phyloP scores from a whole-genome alignment of 2,797 vertebrate species.

The Galagoides demidoff region DNA sequence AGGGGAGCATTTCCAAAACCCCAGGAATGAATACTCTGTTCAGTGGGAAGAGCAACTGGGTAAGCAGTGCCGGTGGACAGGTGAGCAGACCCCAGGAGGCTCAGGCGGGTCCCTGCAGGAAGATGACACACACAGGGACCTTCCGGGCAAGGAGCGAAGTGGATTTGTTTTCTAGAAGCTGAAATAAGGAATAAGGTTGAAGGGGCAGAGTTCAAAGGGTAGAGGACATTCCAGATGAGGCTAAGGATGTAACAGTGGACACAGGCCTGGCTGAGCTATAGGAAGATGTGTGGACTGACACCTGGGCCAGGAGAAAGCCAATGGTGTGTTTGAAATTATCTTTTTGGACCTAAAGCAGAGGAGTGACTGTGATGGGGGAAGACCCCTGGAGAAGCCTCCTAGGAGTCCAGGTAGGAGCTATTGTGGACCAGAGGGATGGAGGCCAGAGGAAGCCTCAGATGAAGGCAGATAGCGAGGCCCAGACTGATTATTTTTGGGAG shows the following conservation, averaged over 20 bases:
- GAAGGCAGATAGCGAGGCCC: accelerated
- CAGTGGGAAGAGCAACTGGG: neutral
- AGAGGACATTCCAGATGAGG: neutral
- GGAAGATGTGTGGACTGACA: too few species aligned
- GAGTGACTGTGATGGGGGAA: neutral
- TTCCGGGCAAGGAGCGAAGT: neutral
- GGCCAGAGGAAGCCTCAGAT: too few species aligned
- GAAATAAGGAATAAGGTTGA: neutral
- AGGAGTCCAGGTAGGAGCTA: too few species aligned
- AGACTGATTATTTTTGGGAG: neutral
- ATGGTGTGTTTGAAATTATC: neutral
- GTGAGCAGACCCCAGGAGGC: neutral
- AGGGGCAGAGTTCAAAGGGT: neutral
- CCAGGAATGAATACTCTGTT: neutral
- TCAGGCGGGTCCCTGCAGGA: accelerated
- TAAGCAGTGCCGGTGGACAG: accelerated
- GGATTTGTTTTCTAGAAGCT: neutral
- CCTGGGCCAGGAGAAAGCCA: neutral
- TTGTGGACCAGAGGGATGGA: neutral
- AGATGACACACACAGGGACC: neutral
- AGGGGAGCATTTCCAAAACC: too few species aligned
- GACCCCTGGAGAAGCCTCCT: accelerated
- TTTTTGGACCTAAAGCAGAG: neutral
- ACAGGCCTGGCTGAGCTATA: accelerated
- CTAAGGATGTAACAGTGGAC: too few species aligned